Percentiles rank a stretch among this genome's conserved stretches.
Evolutionary conservation across 2,888 invertebrate genomes (phyloP).

Genomic region (Minunthozetes semirufus): DNA sequence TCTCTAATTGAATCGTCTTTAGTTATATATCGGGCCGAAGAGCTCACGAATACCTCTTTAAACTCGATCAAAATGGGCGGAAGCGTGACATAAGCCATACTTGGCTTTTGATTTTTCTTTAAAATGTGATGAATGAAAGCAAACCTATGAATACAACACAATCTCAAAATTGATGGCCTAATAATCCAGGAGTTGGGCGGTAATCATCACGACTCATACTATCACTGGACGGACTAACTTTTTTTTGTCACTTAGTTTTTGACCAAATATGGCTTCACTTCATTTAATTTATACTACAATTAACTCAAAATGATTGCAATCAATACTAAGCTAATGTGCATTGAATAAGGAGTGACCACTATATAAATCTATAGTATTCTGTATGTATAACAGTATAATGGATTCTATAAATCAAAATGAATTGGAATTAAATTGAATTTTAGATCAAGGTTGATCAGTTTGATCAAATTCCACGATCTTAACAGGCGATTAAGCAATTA

Average conservation of each 20-base stretch:
- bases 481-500: no score
- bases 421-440: no score
- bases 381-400: no score
- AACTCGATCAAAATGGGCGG: slow-evolving; percentile 24
- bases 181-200: not conserved
- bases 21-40: not conserved
- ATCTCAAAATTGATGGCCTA: not conserved
- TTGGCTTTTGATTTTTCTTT: not conserved
- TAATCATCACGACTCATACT: not conserved
- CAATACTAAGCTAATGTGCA: not conserved
- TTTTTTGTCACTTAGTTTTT: not conserved
- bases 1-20: slow-evolving; percentile 10
- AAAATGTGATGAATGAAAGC: slow-evolving; percentile 1
- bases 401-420: no score
- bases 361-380: no score
- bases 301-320: not conserved
- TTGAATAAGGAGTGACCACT: not conserved
- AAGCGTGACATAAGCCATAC: slow-evolving; percentile 24
- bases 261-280: no score
- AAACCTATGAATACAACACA: not conserved
- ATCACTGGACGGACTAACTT: not conserved
- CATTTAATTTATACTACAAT: no score
- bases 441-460: no score
- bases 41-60: slow-evolving; percentile 17
- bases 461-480: no score